Conservation (phyloP, 2,888 invertebrate species). For the Iselma pallidipennis region DNA sequence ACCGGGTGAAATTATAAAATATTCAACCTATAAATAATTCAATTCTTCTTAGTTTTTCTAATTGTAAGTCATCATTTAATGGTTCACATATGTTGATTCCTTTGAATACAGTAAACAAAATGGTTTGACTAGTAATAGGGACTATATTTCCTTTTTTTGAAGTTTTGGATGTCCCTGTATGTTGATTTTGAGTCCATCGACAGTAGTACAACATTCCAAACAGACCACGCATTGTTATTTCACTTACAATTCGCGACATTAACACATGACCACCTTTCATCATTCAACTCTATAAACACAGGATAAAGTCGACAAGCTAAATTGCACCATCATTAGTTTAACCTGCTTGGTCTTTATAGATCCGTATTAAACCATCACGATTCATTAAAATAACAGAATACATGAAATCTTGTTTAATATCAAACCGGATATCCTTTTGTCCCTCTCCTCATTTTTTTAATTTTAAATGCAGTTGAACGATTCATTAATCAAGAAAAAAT, state of each 20-base stretch:
- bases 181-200: too few relatives aligned
- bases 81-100: too few relatives aligned
- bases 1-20: neutral
- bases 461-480: neutral
- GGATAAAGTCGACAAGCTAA: slow-evolving; percentile 3
- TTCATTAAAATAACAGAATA: slow-evolving; percentile 3
- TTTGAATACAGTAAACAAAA: too few relatives aligned
- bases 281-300: neutral
- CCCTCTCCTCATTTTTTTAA: neutral
- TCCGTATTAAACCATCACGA: slow-evolving; percentile 2
- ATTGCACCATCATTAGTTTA: slow-evolving; percentile 4
- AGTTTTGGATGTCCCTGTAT: too few relatives aligned
- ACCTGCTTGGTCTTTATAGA: slow-evolving; percentile 1
- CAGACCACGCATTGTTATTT: slow-evolving; percentile 1
- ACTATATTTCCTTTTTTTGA: too few relatives aligned
- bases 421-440: neutral
- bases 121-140: too few relatives aligned
- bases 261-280: slow-evolving; percentile 13
- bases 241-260: neutral
- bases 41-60: too few relatives aligned
- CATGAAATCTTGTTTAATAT: neutral
- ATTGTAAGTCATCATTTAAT: too few relatives aligned
- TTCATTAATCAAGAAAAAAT: neutral
- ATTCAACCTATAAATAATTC: too few relatives aligned
- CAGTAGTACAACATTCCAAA: too few relatives aligned